Conservation (phyloP, 2,113 vertebrate genomes). For the Dicentrarchus labrax region DNA sequence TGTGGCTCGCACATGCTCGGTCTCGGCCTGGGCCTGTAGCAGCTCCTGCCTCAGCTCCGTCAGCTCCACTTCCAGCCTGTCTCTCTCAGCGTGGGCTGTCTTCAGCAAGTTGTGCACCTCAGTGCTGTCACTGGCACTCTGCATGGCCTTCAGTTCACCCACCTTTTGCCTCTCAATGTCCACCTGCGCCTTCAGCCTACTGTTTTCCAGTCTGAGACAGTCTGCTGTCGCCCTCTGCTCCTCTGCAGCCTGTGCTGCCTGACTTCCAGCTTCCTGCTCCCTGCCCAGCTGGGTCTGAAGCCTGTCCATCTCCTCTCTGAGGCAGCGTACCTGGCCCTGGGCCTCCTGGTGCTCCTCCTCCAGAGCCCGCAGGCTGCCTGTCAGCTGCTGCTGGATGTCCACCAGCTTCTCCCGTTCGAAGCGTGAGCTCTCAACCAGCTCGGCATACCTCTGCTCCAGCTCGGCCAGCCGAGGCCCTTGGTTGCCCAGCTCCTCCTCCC, state of each 20-base stretch:
- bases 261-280: conserved; percentile 80
- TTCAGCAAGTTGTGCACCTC: conserved; percentile 90
- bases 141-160: conserved; percentile 84
- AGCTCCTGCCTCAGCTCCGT: conserved; percentile 90
- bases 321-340: conserved; percentile 81
- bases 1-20: conserved; percentile 84
- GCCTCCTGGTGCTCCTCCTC: conserved; percentile 93
- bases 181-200: conserved; percentile 87
- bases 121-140: conserved; percentile 81
- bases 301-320: conserved; percentile 89
- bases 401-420: conserved; percentile 96
- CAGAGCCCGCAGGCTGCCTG: conserved; percentile 89
- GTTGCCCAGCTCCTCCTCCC: conserved; percentile 77
- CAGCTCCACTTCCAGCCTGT: conserved; percentile 88
- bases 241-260: conserved; percentile 81
- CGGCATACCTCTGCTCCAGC: conserved; percentile 90
- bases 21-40: conserved; percentile 87
- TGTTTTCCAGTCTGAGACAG: conserved; percentile 88
- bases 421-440: conserved; percentile 90
- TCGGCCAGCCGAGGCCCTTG: conserved; percentile 85
- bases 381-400: conserved; percentile 96
- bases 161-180: conserved; percentile 91
- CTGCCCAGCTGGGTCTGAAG: conserved; percentile 84
- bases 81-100: conserved; percentile 88
- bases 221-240: conserved; percentile 85